Evolutionary conservation across 2,113 vertebrate species (phyloP), one percentile per base, ranked within the genome.

Genomic region (Peromyscus leucopus): DNA sequence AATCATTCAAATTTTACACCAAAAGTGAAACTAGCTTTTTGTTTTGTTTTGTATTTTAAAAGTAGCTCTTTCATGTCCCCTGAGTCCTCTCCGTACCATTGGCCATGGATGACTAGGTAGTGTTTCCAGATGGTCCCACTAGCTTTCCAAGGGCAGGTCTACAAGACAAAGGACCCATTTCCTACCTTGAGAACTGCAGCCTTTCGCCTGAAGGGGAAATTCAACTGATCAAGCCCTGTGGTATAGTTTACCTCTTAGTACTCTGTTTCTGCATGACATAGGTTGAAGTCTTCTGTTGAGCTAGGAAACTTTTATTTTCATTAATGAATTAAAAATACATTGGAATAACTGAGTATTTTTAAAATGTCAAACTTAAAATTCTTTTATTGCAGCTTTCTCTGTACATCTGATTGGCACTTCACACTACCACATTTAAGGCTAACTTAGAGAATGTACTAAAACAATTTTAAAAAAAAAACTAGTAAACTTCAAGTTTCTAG

Each of bases 11-110:
- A 76, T 95, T 95, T 92, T 78, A 89, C 28, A 65, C 39, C 63
- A 74, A 93, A 95, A 94, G 28, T 89, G 82, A 97, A 96, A 93
- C 67, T 88, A 90, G 61, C 76, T 48, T 86, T 78, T 86, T 84
- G 82, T 31, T 84, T 63, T 63, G 82, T 17, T 61, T 84, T 61
- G 4, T 89, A 72, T 75, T 90, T 80, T 94, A 24, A 96, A 89
- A 69, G n/a, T 59, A 89, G 46, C 4, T 90, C 75, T 88, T 97
- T 82, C 24, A 83, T 80, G 57, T 39, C 21, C 13, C 31, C 24
- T 48, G 67, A 90, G 36, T 93, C 72, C 39, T 91, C 24, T 4
- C 7, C 26, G 15, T 31, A 82, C 75, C 48, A 51, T 17, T 91
- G 39, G 55, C 17, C 59, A 69, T 48, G 17, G n/a, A 82, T 33